phyloP scores from a whole-genome alignment of 1,140 invertebrate species.

The Eulimnadia texana region DNA sequence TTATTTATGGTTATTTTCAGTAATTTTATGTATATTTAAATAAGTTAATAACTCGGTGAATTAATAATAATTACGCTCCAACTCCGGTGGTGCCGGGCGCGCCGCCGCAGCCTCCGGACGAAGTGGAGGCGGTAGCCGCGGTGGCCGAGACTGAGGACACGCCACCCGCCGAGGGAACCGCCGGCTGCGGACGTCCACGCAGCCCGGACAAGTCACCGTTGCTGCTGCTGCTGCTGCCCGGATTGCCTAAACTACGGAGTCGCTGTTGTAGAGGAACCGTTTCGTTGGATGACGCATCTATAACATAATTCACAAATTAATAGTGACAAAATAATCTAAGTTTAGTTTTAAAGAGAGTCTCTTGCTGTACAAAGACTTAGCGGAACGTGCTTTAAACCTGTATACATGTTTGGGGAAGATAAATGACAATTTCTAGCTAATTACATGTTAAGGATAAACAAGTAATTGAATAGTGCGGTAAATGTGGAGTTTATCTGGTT shows the following conservation, averaged over 20 bases:
- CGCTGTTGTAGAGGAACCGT: constrained; percentile 78
- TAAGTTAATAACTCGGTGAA: no score
- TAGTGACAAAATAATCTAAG: no score
- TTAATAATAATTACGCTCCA: no score
- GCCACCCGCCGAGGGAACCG: constrained; percentile 27
- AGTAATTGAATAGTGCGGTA: background rate
- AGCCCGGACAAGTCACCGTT: background rate
- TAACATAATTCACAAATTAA: constrained; percentile 25
- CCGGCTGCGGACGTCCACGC: background rate
- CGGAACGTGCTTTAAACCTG: no score
- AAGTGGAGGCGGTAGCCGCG: background rate
- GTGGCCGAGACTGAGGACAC: constrained; percentile 28
- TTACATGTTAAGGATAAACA: no score
- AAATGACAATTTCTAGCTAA: no score
- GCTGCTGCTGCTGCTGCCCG: background rate
- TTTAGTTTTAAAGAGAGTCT: no score
- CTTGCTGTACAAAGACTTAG: no score
- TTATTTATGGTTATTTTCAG: no score
- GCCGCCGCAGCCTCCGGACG: constrained; percentile 19
- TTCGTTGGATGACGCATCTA: constrained; percentile 86
- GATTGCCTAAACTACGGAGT: constrained; percentile 42
- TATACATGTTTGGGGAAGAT: no score
- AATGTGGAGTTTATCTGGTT: background rate
- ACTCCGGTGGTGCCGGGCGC: constrained; percentile 4
- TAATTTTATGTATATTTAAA: no score